Percentiles rank a stretch among this genome's conserved stretches.
Conservation (phyloP, 2,113 vertebrate genomes). For the Tychaedon coryphoeus region DNA sequence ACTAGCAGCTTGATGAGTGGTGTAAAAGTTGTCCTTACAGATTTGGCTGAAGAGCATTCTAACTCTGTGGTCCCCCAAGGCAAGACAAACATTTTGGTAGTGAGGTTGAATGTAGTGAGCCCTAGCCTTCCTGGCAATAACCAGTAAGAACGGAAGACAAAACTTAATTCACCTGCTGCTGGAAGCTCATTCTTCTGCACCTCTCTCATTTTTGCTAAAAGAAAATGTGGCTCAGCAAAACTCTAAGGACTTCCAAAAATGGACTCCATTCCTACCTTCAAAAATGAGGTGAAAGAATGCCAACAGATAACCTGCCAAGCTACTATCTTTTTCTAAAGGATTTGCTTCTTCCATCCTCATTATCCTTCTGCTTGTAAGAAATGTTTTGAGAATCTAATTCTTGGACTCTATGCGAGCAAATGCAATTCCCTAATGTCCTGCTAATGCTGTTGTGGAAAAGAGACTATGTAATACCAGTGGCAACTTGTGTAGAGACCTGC, state of each 20-base stretch:
- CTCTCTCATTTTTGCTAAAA: neutral
- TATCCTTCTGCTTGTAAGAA: neutral
- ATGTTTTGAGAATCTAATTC: neutral
- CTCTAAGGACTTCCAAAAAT: neutral
- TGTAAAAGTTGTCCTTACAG: neutral
- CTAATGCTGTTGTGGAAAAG: neutral
- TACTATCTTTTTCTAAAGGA: neutral
- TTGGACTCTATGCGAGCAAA: neutral
- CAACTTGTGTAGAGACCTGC: neutral
- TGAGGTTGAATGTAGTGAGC: neutral
- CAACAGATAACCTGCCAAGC: neutral
- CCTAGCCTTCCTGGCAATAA: neutral
- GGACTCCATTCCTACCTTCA: neutral
- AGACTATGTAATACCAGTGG: neutral
- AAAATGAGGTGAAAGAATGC: neutral
- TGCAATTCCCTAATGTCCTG: neutral
- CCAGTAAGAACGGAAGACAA: neutral
- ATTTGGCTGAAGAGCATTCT: neutral
- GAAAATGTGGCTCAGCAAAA: neutral
- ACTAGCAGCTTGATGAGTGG: neutral
- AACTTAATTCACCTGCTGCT: neutral
- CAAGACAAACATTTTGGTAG: neutral
- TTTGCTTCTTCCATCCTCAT: neutral
- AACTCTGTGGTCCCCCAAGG: fast-evolving
- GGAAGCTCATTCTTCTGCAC: neutral